Base-by-base conservation (phyloP, 1,140 invertebrate genomes). In the Zaprionus taronus region DNA sequence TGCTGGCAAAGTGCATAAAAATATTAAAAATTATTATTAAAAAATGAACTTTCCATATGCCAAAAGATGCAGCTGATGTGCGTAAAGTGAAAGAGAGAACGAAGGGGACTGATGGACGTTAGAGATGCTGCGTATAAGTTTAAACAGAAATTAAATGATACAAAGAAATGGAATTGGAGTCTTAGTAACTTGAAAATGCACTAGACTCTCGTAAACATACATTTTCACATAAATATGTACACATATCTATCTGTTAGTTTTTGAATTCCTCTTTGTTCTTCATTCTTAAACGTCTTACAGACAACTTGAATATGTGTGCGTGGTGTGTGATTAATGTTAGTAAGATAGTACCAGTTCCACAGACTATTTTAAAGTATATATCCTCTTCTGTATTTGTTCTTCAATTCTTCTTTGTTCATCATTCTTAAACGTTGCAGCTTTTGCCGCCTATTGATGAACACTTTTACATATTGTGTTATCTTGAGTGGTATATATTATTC, bases 21-120 rank as follows among this genome's bases (percentile, higher is more conserved):
- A 81, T 85, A 85, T 81, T 85, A 81, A 76, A 85, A 79, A 55
- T 81, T 65, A 83, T 51, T 75, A 78, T 69, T 63, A 72, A 67
- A 61, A 71, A 62, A 65, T 47, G 53, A 62, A 79, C 47, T 51
- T 51, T 51, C 20, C 47, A 51, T 24, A 24, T 51, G 64, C 69
- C 65, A 57, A 47, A 51, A 57, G 24, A 34, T 62, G 67, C 67
- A 62, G n/a, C 22, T 62, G 57, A 63, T 38, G 31, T 67, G 65
- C 41, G 15, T 31, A 14, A 55, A 11, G 38, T 34, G 9, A 63
- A n/a, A 24, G 2, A 38, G 14, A 63, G 36, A 38, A 57, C 1
- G 22, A 7, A 5, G 5, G 12, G n/a, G 9, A 6, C 4, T 51
- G 47, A 51, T 51, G n/a, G 20, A 51, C 20, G 2, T 2, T 2